Percentiles rank a stretch among this genome's conserved stretches.
Conservation (phyloP, 2,797 vertebrate species). For the Argya squamiceps region DNA sequence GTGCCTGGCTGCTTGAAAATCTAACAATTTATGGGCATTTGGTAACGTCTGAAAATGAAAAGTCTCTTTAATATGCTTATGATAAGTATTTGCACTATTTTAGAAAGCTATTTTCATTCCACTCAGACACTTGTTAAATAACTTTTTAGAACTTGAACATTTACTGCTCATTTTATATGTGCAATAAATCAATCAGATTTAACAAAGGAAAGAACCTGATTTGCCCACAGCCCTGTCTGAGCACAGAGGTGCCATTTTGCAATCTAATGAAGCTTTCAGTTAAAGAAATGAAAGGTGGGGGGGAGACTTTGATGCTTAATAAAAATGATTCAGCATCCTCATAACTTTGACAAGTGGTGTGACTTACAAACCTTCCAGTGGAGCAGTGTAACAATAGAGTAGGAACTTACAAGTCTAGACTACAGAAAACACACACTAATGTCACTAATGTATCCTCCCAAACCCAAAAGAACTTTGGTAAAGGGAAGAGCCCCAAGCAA, state of each 20-base stretch:
- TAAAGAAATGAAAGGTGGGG: slow-evolving; percentile 13
- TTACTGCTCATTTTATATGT: slow-evolving; percentile 62
- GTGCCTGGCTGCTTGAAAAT: slow-evolving; percentile 20
- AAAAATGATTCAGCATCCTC: slow-evolving; percentile 61
- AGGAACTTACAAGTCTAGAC: neutral
- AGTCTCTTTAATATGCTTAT: slow-evolving; percentile 55
- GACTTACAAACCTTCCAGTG: slow-evolving; percentile 7
- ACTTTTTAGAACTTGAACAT: slow-evolving; percentile 62
- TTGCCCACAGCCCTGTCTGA: slow-evolving; percentile 59
- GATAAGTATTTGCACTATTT: slow-evolving; percentile 65
- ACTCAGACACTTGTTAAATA: slow-evolving; percentile 58
- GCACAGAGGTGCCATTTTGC: slow-evolving; percentile 62
- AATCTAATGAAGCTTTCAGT: slow-evolving; percentile 61
- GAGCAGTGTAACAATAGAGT: neutral
- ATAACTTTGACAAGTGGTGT: slow-evolving; percentile 40
- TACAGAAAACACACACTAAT: neutral
- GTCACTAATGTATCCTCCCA: neutral
- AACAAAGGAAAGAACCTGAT: slow-evolving; percentile 64
- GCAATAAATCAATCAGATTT: slow-evolving; percentile 69
- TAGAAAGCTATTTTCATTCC: slow-evolving; percentile 63
- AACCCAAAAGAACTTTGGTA: neutral
- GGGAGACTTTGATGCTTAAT: slow-evolving; percentile 24
- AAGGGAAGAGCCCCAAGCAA: neutral
- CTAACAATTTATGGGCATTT: slow-evolving; percentile 58
- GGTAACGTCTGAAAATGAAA: slow-evolving; percentile 30